Base-by-base conservation (phyloP, 2,113 vertebrate species). In the Tor tambroides region DNA sequence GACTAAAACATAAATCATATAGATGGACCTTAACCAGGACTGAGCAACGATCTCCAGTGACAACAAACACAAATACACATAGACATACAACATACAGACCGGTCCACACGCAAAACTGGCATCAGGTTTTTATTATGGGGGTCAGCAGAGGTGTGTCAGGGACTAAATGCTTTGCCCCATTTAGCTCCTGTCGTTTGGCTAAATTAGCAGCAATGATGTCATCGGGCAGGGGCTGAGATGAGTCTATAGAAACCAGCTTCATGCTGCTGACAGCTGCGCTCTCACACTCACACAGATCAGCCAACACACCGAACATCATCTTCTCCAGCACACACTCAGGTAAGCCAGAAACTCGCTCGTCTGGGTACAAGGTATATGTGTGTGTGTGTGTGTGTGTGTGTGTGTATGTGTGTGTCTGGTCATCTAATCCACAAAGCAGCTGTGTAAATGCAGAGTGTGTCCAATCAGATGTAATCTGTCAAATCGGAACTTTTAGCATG, bases 191-290 rank as follows among this genome's bases (percentile, higher is more conserved):
- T 77, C 81, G 82, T 89, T 89, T 84, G 86, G 91, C 92, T 93
- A 95, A 95, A 95, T 92, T 93, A 94, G 93, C 90, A 81, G 59
- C 23, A 2, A 85, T 96, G 95, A 96, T 93, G 90, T 95, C 92
- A 95, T 91, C 32, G 2, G 75, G 69, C n/a, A 26, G 90, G 90
- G 83, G 54, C 54, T 59, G 54, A 90, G 91, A 91, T 89, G 51
- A 63, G 87, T 83, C 51, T 88, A 90, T 92, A 93, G 89, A 85
- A 90, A 78, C 89, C 79, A 85, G 75, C 74, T 59, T 38, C 46
- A 51, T 43, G 85, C 85, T 69, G 61, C 67, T 79, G 38, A 85
- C 85, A 65, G 61, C 67, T 79, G 38, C 74, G 82, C 76, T 84
- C 90, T 91, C 89, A 80, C 74, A 91, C 85, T 19, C 76, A 88